Conservation (phyloP, 2,113 vertebrate genomes). For the Mirza zaza region DNA sequence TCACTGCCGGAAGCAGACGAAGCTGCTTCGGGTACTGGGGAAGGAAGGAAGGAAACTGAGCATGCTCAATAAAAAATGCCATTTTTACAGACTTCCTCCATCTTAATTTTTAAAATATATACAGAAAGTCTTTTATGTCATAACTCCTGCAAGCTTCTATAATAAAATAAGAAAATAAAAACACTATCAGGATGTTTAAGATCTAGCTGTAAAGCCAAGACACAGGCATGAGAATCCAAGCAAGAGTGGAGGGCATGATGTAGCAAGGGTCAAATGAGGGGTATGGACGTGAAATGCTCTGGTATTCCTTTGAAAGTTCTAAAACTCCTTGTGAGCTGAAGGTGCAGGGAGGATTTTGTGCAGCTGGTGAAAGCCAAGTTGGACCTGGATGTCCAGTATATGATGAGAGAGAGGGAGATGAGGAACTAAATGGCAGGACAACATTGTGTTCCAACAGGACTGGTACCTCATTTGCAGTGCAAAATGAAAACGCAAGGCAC, state of each 20-base stretch:
- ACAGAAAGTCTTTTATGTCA: background rate
- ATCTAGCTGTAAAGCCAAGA: background rate
- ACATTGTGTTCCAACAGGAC: background rate
- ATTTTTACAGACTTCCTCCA: background rate
- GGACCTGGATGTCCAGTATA: background rate
- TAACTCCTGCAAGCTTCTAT: background rate
- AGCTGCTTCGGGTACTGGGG: background rate
- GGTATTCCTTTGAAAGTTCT: background rate
- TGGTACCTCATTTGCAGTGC: background rate
- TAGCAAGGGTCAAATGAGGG: background rate
- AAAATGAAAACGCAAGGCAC: background rate
- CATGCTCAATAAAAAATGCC: background rate
- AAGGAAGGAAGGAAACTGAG: background rate
- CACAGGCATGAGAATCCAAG: background rate
- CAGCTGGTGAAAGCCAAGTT: background rate
- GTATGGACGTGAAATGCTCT: background rate
- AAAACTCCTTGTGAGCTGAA: background rate
- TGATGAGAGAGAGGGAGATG: background rate
- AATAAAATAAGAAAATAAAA: background rate
- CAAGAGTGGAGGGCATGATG: background rate
- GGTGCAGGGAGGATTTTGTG: background rate
- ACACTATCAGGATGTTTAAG: background rate
- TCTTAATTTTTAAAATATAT: background rate
- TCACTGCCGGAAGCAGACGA: background rate
- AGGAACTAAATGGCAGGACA: background rate